A percentile compares a stretch with the other conserved stretches of the same genome.
Evolutionary conservation across 1,140 invertebrate genomes (phyloP).

Genomic region (Triops longicaudatus): DNA sequence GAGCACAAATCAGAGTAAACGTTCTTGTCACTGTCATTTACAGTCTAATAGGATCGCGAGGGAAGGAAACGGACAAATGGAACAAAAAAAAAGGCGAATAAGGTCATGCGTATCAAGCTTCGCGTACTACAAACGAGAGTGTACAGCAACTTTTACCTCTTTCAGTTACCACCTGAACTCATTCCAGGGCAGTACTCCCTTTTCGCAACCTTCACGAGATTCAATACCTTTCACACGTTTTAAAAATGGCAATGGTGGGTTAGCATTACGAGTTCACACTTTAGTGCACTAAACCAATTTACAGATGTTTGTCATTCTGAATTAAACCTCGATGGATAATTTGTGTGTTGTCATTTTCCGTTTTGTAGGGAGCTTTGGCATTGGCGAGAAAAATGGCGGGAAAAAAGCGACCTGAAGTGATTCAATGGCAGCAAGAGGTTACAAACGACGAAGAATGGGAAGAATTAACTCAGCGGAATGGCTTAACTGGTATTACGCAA

Average conservation of each 20-base stretch:
- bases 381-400: constrained; percentile 44
- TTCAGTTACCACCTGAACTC: not conserved
- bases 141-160: not conserved
- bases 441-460: constrained; percentile 78
- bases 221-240: not conserved
- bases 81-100: not conserved
- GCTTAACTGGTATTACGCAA: constrained; percentile 59
- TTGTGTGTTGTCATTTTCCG: not conserved
- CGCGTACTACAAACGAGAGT: not conserved
- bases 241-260: not conserved
- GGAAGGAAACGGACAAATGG: not conserved
- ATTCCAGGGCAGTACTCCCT: not conserved
- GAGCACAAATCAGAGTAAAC: not conserved
- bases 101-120: not conserved
- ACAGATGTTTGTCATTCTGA: not conserved
- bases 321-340: too few relatives aligned
- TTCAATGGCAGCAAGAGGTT: constrained; percentile 69
- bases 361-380: constrained; percentile 26
- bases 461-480: constrained; percentile 64
- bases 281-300: not conserved
- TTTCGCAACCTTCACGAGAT: not conserved
- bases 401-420: constrained; percentile 59
- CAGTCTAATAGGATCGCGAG: not conserved
- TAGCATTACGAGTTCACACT: not conserved
- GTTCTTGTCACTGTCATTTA: not conserved